phyloP scores from a whole-genome alignment of 2,113 vertebrate species.

The Corvus hawaiiensis region DNA sequence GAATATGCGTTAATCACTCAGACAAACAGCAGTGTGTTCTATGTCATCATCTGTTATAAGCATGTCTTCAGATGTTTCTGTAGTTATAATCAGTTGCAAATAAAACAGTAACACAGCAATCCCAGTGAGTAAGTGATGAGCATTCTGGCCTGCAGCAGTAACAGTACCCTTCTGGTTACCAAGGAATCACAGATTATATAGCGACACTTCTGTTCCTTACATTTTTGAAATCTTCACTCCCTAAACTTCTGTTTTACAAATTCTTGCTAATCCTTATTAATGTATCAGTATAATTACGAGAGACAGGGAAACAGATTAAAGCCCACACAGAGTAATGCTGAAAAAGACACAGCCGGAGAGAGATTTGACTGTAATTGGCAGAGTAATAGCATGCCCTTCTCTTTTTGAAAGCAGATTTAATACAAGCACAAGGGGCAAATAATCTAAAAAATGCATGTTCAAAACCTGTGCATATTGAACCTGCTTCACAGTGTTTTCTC shows the following conservation, averaged over 20 bases:
- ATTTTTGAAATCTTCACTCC: not conserved
- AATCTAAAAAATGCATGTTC: not conserved
- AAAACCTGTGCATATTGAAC: not conserved
- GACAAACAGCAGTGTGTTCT: not conserved
- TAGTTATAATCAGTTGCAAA: slow-evolving; percentile 20
- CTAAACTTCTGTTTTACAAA: not conserved
- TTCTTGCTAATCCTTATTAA: not conserved
- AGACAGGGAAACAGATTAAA: not conserved
- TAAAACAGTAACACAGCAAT: not conserved
- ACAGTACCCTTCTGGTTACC: not conserved
- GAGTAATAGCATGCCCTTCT: not conserved
- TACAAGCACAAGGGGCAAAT: not conserved
- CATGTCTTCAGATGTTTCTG: not conserved
- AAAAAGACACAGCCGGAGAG: not conserved
- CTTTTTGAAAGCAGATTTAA: not conserved
- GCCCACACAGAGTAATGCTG: not conserved
- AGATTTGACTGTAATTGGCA: not conserved
- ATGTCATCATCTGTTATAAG: not conserved
- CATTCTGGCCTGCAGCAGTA: slow-evolving; percentile 14
- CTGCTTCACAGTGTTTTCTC: not conserved
- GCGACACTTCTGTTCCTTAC: not conserved
- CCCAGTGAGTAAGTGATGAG: not conserved
- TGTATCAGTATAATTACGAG: not conserved
- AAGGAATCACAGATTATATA: not conserved
- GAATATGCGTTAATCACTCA: not conserved